Evolutionary conservation across 2,113 vertebrate genomes (phyloP), one percentile per base, ranked within the genome.

Genomic region (Sterrhoptilus dennistouni): DNA sequence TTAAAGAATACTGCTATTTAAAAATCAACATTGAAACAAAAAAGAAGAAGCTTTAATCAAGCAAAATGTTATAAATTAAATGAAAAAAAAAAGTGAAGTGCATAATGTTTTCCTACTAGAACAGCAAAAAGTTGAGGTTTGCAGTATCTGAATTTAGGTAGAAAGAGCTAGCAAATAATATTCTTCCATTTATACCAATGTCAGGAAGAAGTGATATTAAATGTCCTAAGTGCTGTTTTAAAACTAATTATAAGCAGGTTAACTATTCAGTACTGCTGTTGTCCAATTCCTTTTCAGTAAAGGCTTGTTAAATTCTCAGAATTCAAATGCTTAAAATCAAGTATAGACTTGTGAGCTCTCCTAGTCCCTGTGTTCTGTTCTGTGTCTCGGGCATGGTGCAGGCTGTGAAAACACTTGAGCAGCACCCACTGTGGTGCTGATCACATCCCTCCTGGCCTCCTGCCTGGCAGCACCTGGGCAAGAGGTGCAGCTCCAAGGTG

Each of bases 291-390:
- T 40, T 89, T 72, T 42, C 36, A 25, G 14, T 44, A 29, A 78
- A 29, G 36, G 5, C n/a, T 57, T 29, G 8, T 57, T 40, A n/a
- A 84, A 10, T n/a, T 75, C 33, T 65, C 28, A 45, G 40, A 64
- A 72, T 50, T 42, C 33, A 49, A 57, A 15, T 28, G 21, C 16
- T 69, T 72, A 20, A 27, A 53, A 29, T 53, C 7, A 11, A 22
- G 35, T 3, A 1, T 0, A 31, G 15, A 1, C 6, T 4, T 33
- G 12, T 36, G 93, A 61, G 23, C 25, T 68, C 12, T 33, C 2
- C 45, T 5, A 3, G 31, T 56, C 31, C 16, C 28, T 17, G 8
- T 12, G n/a, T 25, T n/a, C 35, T 42, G 17, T 29, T 50, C 28
- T 17, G 4, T 21, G 4, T 17, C 54, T n/a, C 3, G 1, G 29